phyloP scores from a whole-genome alignment of 2,113 vertebrate genomes.

The Nerophis ophidion region DNA sequence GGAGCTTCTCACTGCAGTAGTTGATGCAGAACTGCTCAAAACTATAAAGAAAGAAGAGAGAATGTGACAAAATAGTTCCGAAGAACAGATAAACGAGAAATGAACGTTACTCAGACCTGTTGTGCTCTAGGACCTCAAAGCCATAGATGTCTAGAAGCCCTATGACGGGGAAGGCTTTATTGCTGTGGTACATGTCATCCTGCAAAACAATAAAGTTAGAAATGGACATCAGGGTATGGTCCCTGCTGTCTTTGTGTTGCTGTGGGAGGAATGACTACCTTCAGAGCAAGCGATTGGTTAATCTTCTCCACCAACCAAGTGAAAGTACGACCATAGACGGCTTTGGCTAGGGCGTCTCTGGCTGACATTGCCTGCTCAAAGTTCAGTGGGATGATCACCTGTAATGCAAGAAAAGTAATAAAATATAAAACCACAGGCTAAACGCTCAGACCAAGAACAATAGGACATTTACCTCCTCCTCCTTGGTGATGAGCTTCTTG shows the following conservation, averaged over 20 bases:
- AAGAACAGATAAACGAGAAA: not conserved
- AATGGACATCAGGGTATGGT: not conserved
- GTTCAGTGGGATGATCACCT: slow-evolving; percentile 90
- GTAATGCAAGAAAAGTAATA: slow-evolving; percentile 6
- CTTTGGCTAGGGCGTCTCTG: slow-evolving; percentile 87
- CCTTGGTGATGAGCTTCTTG: slow-evolving; percentile 95
- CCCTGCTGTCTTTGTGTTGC: not conserved
- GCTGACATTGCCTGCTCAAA: slow-evolving; percentile 89
- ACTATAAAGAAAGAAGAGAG: slow-evolving; percentile 55
- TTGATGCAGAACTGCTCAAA: slow-evolving; percentile 99
- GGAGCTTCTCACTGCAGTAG: slow-evolving; percentile 97
- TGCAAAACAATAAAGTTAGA: slow-evolving; percentile 43
- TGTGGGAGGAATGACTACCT: slow-evolving; percentile 66
- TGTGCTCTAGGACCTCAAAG: slow-evolving; percentile 95
- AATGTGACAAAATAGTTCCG: not conserved
- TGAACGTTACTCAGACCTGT: slow-evolving; percentile 72
- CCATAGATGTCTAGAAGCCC: slow-evolving; percentile 96
- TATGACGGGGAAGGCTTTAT: slow-evolving; percentile 82
- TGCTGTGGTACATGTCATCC: slow-evolving; percentile 81
- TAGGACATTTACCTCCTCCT: slow-evolving; percentile 81
- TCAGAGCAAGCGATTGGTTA: slow-evolving; percentile 87
- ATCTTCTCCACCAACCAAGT: slow-evolving; percentile 93
- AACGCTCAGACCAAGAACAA: not conserved
- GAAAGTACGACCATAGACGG: slow-evolving; percentile 89
- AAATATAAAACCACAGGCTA: not conserved